Conservation (phyloP, 2,888 invertebrate genomes). For the Papilio protenor region DNA sequence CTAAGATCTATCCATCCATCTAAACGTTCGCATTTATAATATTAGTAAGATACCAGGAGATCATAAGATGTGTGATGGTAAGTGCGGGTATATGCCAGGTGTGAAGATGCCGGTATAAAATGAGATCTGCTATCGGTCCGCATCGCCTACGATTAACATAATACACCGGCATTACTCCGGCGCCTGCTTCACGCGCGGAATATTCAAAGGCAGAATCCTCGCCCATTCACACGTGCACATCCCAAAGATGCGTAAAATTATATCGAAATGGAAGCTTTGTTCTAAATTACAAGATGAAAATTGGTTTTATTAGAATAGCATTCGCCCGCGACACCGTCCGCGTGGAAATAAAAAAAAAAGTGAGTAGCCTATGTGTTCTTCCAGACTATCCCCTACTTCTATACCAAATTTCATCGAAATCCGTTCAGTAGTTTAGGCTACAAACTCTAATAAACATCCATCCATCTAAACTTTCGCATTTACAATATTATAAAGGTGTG, state of each 20-base stretch:
- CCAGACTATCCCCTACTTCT: neutral
- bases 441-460: too few relatives aligned
- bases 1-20: too few relatives aligned
- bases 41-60: neutral
- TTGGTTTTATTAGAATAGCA: too few relatives aligned
- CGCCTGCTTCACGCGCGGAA: slow-evolving; percentile 22
- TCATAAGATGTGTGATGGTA: neutral
- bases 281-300: neutral
- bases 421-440: too few relatives aligned
- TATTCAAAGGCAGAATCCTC: slow-evolving; percentile 18
- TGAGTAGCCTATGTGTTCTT: too few relatives aligned
- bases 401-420: neutral
- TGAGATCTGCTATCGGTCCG: slow-evolving; percentile 24
- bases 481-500: too few relatives aligned
- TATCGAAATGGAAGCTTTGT: neutral
- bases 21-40: too few relatives aligned
- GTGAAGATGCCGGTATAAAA: slow-evolving; percentile 21
- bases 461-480: too few relatives aligned
- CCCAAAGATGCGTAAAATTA: slow-evolving; percentile 10
- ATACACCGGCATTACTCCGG: slow-evolving; percentile 22
- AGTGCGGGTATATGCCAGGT: slow-evolving; percentile 1
- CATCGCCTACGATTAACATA: slow-evolving; percentile 28
- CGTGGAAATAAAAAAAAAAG: too few relatives aligned
- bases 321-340: too few relatives aligned
- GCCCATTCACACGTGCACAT: slow-evolving; percentile 15